Base-by-base conservation (phyloP, 53 echinoderm and acorn worm genomes). In the Holothuria scabra region DNA sequence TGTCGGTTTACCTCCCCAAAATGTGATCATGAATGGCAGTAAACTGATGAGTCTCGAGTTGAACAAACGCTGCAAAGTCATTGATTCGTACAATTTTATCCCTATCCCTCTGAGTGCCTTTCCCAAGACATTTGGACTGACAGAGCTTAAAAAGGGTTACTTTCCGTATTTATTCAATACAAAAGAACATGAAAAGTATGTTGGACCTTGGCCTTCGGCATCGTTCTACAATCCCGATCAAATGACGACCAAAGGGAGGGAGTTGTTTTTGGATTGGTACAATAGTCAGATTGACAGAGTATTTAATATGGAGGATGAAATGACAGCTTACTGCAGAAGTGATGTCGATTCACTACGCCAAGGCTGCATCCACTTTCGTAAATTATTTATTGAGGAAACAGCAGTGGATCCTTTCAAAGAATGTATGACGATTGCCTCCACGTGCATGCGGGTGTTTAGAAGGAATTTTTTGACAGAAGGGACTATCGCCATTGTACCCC, bases 361-460 rank as follows among this genome's bases (percentile, higher is more conserved):
- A 26, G 82, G 83, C 46, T 87, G 88, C 20, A 13, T 83, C 18
- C 25, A 37, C 35, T 88, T 75, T 32, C 63, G 84, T 28, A 20
- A 34, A 23, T 64, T 83, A n/a, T 74, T 88, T n/a, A 24, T 58
- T 34, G 76, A 76, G 30, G 25, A 72, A 12, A 56, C 16, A 3
- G 89, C 86, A 1, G 59, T 91, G 0, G 93, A 93, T 44, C 91
- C 90, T 4, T 91, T 93, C 56, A 22, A 86, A 37, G 41, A 68
- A 6, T 82, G 71, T 48, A 66, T 92, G 34, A 90, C 90, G 11
- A 91, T 91, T 46, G 91, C 93, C 0, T 83, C 84, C 9, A 84
- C 85, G 10, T 67, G 81, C 10, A n/a, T 69, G 38, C 70, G 41
- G 1, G 87, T 87, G 44, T 87, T 59, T 60, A 59, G 82, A 32